phyloP scores from a whole-genome alignment of 2,888 invertebrate species.

The Eumacrocentrus americanus region DNA sequence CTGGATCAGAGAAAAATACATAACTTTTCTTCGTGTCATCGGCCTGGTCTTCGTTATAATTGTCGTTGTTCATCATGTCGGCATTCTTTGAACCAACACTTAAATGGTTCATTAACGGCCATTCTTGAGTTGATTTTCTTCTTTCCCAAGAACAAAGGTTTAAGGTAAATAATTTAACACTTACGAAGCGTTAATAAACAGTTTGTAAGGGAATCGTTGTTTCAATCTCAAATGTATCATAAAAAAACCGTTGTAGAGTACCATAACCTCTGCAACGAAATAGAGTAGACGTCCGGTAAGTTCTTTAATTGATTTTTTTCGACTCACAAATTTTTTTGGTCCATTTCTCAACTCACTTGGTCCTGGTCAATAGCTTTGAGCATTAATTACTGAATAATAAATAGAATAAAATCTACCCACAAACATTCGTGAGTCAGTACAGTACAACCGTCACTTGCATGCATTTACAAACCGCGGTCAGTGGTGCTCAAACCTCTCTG shows the following conservation, averaged over 20 bases:
- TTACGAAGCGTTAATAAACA: not conserved
- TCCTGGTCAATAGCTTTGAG: not conserved
- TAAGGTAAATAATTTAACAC: not conserved
- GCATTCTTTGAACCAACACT: not conserved
- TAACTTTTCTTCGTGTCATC: constrained; percentile 46
- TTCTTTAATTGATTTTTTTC: not conserved
- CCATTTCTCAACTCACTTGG: too few relatives aligned
- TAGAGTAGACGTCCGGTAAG: not conserved
- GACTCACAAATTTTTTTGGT: too few relatives aligned
- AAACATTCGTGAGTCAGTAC: not conserved
- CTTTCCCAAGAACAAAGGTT: too few relatives aligned
- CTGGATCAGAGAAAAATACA: constrained; percentile 51
- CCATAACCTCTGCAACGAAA: not conserved
- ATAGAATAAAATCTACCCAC: not conserved
- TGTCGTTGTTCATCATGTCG: constrained; percentile 44
- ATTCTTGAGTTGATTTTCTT: not conserved
- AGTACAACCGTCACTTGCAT: not conserved
- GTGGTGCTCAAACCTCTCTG: not conserved
- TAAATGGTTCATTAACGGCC: not conserved
- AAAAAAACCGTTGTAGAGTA: not conserved
- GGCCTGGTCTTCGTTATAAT: constrained; percentile 42
- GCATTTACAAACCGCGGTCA: not conserved
- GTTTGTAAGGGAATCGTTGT: not conserved
- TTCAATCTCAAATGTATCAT: not conserved
- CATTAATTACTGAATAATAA: not conserved